Conservation (phyloP, 2,888 invertebrate species). For the Lasioglossum malachurum region DNA sequence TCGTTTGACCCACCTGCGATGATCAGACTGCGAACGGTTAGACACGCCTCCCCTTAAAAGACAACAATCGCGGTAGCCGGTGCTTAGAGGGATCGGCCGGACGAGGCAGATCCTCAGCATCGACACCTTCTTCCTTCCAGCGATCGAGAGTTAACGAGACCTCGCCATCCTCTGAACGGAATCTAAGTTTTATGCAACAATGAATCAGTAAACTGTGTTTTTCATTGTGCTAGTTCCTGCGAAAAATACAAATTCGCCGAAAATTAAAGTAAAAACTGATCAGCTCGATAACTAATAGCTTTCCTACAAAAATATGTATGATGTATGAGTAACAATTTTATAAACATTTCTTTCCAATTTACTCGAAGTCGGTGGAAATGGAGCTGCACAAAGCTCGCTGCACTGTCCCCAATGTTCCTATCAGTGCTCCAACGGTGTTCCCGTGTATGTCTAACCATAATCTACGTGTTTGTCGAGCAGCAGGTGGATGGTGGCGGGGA, state of each 20-base stretch:
- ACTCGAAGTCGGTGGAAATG: not conserved
- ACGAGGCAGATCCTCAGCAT: slow-evolving; percentile 14
- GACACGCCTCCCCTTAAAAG: slow-evolving; percentile 67
- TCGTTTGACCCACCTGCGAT: slow-evolving; percentile 71
- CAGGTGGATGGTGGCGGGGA: slow-evolving; percentile 99
- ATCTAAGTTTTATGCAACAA: not conserved
- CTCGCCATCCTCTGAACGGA: not conserved
- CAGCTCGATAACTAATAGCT: not conserved
- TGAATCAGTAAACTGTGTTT: too few relatives aligned
- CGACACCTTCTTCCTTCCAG: slow-evolving; percentile 30
- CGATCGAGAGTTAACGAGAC: not conserved
- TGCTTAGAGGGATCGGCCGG: slow-evolving; percentile 42
- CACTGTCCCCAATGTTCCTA: not conserved
- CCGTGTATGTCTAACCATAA: slow-evolving; percentile 9
- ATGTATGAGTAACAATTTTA: too few relatives aligned
- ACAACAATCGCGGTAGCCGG: slow-evolving; percentile 61
- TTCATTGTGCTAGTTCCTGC: too few relatives aligned
- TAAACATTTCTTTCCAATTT: not conserved
- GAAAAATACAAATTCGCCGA: not conserved
- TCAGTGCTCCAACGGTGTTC: not conserved
- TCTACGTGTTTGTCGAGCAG: slow-evolving; percentile 85
- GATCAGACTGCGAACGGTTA: slow-evolving; percentile 51
- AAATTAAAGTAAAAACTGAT: not conserved
- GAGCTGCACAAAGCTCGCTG: not conserved
- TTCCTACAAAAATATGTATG: not conserved